Evolutionary conservation across 2,113 vertebrate species (phyloP).

Genomic region (Agapornis roseicollis): DNA sequence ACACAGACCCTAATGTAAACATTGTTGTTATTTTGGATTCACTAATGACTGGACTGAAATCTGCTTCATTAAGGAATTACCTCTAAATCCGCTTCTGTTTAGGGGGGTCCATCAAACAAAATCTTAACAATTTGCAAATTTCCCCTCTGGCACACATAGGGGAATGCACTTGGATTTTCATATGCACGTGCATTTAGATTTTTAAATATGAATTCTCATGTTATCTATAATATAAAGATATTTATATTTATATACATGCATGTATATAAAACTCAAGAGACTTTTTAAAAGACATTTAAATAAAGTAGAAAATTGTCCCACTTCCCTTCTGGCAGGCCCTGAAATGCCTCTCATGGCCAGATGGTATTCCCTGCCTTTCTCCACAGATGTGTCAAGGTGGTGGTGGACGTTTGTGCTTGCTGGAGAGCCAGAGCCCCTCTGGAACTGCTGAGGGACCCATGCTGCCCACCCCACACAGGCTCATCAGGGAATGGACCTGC

Average conservation of each 20-base stretch:
- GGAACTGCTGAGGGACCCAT: not conserved
- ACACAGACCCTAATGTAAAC: not conserved
- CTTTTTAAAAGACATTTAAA: not conserved
- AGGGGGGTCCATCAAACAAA: not conserved
- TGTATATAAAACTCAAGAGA: not conserved
- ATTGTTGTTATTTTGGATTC: not conserved
- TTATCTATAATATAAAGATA: not conserved
- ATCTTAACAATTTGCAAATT: not conserved
- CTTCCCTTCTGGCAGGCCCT: not conserved
- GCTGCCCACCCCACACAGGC: not conserved
- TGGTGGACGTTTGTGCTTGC: not conserved
- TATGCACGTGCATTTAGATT: not conserved
- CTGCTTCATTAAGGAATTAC: not conserved
- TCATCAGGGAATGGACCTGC: not conserved
- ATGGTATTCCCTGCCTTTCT: not conserved
- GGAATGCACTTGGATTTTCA: not conserved
- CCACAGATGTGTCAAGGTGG: not conserved
- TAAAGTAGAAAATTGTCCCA: rapidly evolving
- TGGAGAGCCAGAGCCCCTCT: rapidly evolving
- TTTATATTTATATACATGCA: not conserved
- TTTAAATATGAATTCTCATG: not conserved
- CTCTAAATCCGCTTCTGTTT: not conserved
- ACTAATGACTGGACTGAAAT: not conserved
- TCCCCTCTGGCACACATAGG: not conserved
- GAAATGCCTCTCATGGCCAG: not conserved